These are phyloP conservation scores for Protobothrops mucrosquamatus DNA, from an alignment of 2,113 vertebrate species.

Conservation along the genomic window DNA sequence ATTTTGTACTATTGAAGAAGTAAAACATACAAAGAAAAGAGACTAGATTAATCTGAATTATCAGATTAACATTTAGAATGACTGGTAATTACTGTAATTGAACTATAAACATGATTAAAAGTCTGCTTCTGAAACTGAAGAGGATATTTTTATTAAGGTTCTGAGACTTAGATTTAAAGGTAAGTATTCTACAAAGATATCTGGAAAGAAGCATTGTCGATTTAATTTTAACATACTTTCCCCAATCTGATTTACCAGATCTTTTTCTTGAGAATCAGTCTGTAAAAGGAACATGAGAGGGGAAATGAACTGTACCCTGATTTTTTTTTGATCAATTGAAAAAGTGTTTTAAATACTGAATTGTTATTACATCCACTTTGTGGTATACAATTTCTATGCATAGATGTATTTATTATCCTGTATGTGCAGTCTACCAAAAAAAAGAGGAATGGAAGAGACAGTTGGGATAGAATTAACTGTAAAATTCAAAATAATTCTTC, in stretches of 20 bases:
- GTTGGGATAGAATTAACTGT: background rate
- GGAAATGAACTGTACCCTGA: background rate
- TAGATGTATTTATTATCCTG: background rate
- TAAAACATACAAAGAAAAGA: conserved; percentile 17
- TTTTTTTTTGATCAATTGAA: background rate
- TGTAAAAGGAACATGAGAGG: background rate
- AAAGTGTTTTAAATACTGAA: background rate
- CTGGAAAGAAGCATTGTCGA: background rate
- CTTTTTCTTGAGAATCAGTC: background rate
- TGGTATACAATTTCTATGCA: background rate
- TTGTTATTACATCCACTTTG: background rate
- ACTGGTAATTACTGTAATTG: conserved; percentile 15
- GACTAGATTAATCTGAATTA: conserved; percentile 5
- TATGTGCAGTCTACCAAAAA: background rate
- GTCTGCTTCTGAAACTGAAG: background rate
- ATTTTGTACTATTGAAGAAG: conserved; percentile 24
- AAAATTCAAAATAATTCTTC: background rate
- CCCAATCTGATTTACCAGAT: background rate
- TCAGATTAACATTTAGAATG: background rate
- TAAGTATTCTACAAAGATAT: background rate
- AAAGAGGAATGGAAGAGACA: background rate
- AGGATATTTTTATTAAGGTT: background rate
- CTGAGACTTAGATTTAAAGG: background rate
- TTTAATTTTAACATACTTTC: background rate
- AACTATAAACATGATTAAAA: conserved; percentile 20